phyloP scores from a whole-genome alignment of 2,113 vertebrate species.

The Chitala chitala region DNA sequence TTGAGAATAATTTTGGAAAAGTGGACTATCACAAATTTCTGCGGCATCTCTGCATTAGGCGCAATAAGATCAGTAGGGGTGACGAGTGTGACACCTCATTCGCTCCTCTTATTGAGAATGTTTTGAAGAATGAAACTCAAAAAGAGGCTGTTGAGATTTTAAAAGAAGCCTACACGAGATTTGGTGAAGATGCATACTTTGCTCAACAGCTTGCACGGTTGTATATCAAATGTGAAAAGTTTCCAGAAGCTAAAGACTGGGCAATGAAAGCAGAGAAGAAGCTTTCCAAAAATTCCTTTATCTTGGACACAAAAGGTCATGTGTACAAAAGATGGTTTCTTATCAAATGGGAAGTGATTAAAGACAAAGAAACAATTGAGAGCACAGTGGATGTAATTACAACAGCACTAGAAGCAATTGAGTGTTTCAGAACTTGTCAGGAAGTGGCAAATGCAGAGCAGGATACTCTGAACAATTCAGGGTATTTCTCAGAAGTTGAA shows the following conservation, averaged over 20 bases:
- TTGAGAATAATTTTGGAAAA: constrained; percentile 68
- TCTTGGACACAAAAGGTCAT: constrained; percentile 75
- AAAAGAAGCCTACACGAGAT: constrained; percentile 53
- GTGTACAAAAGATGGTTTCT: constrained; percentile 70
- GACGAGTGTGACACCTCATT: constrained; percentile 64
- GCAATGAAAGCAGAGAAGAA: constrained; percentile 55
- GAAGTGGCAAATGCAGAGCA: constrained; percentile 56
- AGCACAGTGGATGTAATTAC: constrained; percentile 48
- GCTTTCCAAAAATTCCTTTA: constrained; percentile 65
- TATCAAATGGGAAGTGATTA: constrained; percentile 51
- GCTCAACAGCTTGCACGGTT: constrained; percentile 75
- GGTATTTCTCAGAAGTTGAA: constrained; percentile 65
- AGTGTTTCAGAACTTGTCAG: constrained; percentile 66
- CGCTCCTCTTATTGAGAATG: constrained; percentile 70
- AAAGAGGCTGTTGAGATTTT: constrained; percentile 64
- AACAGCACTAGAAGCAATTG: constrained; percentile 65
- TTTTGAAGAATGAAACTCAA: constrained; percentile 49
- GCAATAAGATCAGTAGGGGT: constrained; percentile 63
- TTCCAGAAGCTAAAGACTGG: constrained; percentile 66
- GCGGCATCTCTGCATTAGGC: constrained; percentile 64
- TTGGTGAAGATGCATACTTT: constrained; percentile 64
- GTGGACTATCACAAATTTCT: constrained; percentile 61
- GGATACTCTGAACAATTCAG: constrained; percentile 56
- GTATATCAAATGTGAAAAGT: constrained; percentile 63
- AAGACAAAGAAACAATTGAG: constrained; percentile 34